phyloP scores from a whole-genome alignment of 2,113 vertebrate species.

The Tachuris rubrigastra region DNA sequence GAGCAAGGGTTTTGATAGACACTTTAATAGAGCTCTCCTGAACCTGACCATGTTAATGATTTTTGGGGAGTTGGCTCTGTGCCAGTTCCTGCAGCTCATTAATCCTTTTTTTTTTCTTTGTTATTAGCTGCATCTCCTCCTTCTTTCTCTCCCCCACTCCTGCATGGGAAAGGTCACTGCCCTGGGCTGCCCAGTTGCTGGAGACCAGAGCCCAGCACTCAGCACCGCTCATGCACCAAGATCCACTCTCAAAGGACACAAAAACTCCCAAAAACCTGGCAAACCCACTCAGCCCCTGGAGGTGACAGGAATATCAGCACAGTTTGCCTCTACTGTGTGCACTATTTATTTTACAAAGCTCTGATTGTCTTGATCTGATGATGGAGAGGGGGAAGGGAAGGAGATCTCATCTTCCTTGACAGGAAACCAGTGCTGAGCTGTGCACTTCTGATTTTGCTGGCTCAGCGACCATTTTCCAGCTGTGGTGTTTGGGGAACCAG shows the following conservation, averaged over 20 bases:
- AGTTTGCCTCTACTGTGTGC: neutral
- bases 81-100: conserved; percentile 56
- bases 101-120: neutral
- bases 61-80: conserved; percentile 43
- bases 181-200: neutral
- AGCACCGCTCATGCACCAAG: neutral
- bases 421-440: neutral
- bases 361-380: neutral
- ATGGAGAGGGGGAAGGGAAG: neutral
- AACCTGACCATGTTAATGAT: conserved; percentile 74
- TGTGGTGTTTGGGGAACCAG: neutral
- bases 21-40: conserved; percentile 71
- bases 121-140: neutral
- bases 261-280: neutral
- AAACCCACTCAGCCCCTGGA: neutral
- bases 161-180: neutral
- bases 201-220: neutral
- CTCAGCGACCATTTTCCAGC: neutral
- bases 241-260: neutral
- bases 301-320: neutral
- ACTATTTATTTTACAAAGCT: neutral
- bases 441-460: neutral
- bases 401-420: neutral
- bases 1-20: conserved; percentile 68
- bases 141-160: neutral